Base-by-base conservation (phyloP, 2,888 invertebrate species). In the Meteorus colon region DNA sequence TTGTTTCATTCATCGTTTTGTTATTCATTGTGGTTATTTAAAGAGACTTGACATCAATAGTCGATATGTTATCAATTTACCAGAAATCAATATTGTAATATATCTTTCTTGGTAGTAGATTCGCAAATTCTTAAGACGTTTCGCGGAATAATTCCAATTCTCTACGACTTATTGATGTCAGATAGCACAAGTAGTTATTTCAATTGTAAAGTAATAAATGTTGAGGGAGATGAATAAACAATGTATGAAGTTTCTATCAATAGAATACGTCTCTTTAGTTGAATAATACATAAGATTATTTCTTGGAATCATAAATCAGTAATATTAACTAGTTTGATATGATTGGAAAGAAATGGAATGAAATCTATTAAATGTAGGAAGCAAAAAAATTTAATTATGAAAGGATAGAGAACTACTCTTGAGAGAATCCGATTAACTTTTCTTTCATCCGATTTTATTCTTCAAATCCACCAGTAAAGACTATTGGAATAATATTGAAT, bases 341-440 rank as follows among this genome's bases (percentile, higher is more conserved):
- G 16, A n/a, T n/a, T 48, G 4, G 16, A 48, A 48, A 14, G 48
- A 48, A 4, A 55, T 55, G 19, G 8, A 55, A 19, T 55, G 5
- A 6, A 19, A 19, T 55, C 2, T n/a, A 55, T 19, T 19, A 19
- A 55, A 55, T 55, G 6, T 48, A n/a, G 55, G 19, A 6, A 19
- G 10, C 6, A 19, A 19, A 6, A 55, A 19, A 67, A 77, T 70
- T 74, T 77, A 78, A 81, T 77, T 78, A 79, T 76, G 65, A 34
- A 68, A 75, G 55, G 66, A 68, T 68, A 68, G 62, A 77, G 70
- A 29, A 68, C 63, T 12, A 16, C 72, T 75, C 77, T 74, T 27
- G 48, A 37, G 60, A 10, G 60, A 79, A 80, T 80, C 79, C 73
- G 73, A 69, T 80, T 75, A 80, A 65, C 75, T 65, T 51, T 60